Base-by-base conservation (phyloP, 2,113 vertebrate genomes). In the Pterocles burchelli region DNA sequence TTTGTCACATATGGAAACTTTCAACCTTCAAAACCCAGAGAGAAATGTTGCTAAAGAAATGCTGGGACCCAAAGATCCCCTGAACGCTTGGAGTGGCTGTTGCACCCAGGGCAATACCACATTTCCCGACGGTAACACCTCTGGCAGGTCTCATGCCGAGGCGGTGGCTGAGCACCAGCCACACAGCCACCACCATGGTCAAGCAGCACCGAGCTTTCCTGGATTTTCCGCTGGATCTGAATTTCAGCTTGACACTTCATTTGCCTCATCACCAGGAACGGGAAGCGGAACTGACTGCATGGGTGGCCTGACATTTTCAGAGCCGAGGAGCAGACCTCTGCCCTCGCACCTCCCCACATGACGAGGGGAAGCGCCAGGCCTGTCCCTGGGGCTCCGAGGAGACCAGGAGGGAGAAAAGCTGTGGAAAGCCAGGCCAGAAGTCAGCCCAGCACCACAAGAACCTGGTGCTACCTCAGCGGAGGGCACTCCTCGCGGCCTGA, bases 281-380 rank as follows among this genome's bases (percentile, higher is more conserved):
- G 52, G 52, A 25, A 20, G 43, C 10, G 10, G 54, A 22, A 6
- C 51, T 5, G 11, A 7, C 7, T 2, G 15, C 24, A 2, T 0
- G 1, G 20, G 16, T 2, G 31, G 46, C 10, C 62, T 2, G 24
- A 13, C 0, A 2, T 7, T 31, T 24, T 1, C 0, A 5, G 36
- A 36, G 7, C 16, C 9, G 5, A 21, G 19, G 17, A 16, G 58
- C 58, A 15, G 4, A 15, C 26, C 61, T 61, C 33, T 0, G 0
- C 26, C 52, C n/a, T 5, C 34, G 2, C 0, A 9, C 34, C 51
- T 9, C 31, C 7, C 11, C 3, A 2, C n/a, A 16, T 28, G 51
- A 10, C 1, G 2, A 22, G 11, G 38, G 25, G 38, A 52, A 6
- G 11, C 22, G 16, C 31, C 31, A n/a, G 12, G 20, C 18, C 71